Base-by-base conservation (phyloP, 2,797 vertebrate genomes). In the Lithobates pipiens region DNA sequence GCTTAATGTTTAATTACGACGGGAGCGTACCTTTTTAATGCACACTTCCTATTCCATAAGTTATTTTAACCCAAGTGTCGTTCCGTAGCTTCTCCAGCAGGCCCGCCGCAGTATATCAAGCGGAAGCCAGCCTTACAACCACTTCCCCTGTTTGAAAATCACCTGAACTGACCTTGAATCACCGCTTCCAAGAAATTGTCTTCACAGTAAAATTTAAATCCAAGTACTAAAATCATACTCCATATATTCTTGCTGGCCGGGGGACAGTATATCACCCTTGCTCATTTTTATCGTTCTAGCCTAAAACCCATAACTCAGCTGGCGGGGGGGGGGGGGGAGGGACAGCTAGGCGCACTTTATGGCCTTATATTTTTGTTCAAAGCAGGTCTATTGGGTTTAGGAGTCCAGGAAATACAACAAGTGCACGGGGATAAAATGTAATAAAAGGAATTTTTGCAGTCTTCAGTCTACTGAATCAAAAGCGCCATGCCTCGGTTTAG, bases 91-190 rank as follows among this genome's bases (percentile, higher is more conserved):
- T 76, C 39, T 27, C 27, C 5, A 25, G 61, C 5, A 27, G 54
- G 77, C 57, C 10, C 27, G 32, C n/a, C 5, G 46, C 77, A 15
- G 44, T 76, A 76, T 71, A 85, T 85, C 77, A 76, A 73, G 57
- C 32, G 50, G 74, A 44, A 70, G 74, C 29, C 74, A 21, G 68
- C 44, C 74, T 70, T 57, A 68, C 70, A 80, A 70, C 77, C 67
- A 81, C 80, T 39, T 81, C 70, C 77, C 84, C 44, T 76, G 84
- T 80, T 69, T 63, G 65, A 68, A 69, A 76, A 85, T 76, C 84
- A 85, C 84, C 84, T 81, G 74, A 80, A 61, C 84, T 68, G 84
- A 85, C 84, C 84, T 85, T 85, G 84, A 85, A 85, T 81, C 84
- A 63, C 39, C 7, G 77, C 84, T 76, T 81, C 78, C 77, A 85